A percentile compares a stretch with the other conserved stretches of the same genome.
Evolutionary conservation across 1,140 invertebrate species (phyloP).

Genomic region (Trichogramma pretiosum): DNA sequence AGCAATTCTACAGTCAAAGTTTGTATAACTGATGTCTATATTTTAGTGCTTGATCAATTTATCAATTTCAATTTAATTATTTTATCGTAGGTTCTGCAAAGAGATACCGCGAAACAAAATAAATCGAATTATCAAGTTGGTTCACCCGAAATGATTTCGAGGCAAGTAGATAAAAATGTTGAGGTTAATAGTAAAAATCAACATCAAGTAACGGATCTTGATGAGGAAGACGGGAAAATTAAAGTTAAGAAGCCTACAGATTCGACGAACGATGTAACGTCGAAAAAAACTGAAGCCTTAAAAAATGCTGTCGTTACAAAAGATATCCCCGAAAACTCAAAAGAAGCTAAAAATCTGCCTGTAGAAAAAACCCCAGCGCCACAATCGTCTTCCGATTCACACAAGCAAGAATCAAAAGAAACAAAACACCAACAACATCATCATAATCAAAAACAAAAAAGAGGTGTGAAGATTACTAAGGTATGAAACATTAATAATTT

Average conservation of each 20-base stretch:
- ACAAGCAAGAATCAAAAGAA: constrained; percentile 11
- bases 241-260: constrained; percentile 10
- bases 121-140: constrained; percentile 1
- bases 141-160: constrained; percentile 17
- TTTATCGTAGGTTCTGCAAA: constrained; percentile 13
- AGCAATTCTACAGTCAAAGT: too few relatives aligned
- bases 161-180: constrained; percentile 7
- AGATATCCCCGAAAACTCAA: constrained; percentile 1
- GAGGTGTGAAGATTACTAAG: too few relatives aligned
- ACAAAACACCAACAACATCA: constrained; percentile 1
- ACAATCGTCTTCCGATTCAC: constrained; percentile 6
- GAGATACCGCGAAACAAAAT: constrained; percentile 10
- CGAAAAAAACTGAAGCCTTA: constrained; percentile 12
- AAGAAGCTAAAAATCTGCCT: constrained; percentile 4
- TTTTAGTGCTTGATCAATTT: neutral
- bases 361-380: constrained; percentile 4
- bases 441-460: constrained; percentile 14
- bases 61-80: neutral
- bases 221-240: constrained; percentile 23
- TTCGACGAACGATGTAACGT: neutral
- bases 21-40: neutral
- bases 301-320: constrained; percentile 8
- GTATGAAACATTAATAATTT: too few relatives aligned
- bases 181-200: constrained; percentile 8
- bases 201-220: constrained; percentile 28